phyloP scores from a whole-genome alignment of 2,113 vertebrate species.

The Myrmecophaga tridactyla region DNA sequence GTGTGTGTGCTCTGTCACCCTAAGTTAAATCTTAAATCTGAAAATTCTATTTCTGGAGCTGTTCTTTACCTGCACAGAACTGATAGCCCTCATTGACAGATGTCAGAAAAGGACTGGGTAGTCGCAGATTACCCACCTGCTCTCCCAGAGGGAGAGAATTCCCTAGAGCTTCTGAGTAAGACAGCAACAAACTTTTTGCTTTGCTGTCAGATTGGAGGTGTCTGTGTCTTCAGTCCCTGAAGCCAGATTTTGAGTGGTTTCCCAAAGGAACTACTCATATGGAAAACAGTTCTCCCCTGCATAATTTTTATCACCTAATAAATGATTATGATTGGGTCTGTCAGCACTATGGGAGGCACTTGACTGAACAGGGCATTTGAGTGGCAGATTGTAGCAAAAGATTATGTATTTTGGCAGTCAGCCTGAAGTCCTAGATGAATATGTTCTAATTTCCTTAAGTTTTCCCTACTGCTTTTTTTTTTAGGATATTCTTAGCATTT shows the following conservation, averaged over 20 bases:
- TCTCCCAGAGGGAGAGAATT: neutral
- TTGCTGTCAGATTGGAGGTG: conserved; percentile 36
- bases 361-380: neutral
- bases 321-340: conserved; percentile 3
- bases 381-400: neutral
- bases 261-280: neutral
- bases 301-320: conserved; percentile 37
- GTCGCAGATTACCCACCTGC: neutral
- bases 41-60: conserved; percentile 39
- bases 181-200: neutral
- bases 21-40: neutral
- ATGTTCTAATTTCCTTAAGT: conserved; percentile 8
- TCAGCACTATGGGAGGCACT: neutral
- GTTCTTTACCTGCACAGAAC: neutral
- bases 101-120: neutral
- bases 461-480: neutral
- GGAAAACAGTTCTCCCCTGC: conserved; percentile 16
- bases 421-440: conserved; percentile 7
- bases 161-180: neutral
- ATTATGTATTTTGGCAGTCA: neutral
- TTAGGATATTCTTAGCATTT: conserved; percentile 9
- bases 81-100: neutral
- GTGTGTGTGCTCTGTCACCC: neutral
- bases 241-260: conserved; percentile 46
- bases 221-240: conserved; percentile 38